A percentile compares a stretch with the other conserved stretches of the same genome.
Evolutionary conservation across 2,888 invertebrate species (phyloP).

Genomic region (Metalampra italica): DNA sequence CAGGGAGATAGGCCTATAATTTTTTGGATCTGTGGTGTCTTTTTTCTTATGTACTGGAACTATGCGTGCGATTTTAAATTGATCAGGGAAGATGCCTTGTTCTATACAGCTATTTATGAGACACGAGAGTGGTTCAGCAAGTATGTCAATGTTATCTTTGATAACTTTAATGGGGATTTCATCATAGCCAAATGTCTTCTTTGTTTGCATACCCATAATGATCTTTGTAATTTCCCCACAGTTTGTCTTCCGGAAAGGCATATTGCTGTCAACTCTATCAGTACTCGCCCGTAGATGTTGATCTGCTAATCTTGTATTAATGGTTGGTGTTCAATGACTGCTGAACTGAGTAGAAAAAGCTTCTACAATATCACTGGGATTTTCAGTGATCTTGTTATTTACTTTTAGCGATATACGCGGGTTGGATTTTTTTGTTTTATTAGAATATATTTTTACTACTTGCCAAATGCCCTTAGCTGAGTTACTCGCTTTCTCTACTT

Average conservation of each 20-base stretch:
- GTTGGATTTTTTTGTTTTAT: not conserved
- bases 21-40: not conserved
- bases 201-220: no score
- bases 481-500: not conserved
- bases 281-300: no score
- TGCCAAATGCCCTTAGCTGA: not conserved
- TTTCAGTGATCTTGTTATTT: not conserved
- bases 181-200: no score
- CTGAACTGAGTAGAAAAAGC: not conserved
- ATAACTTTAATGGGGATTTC: no score
- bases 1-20: not conserved
- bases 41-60: constrained; percentile 1
- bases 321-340: not conserved
- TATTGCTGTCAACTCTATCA: no score
- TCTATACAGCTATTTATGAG: not conserved
- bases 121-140: no score
- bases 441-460: not conserved
- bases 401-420: not conserved
- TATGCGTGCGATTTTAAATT: not conserved
- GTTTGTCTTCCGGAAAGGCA: no score
- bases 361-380: not conserved
- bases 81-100: not conserved
- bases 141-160: no score
- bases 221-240: no score
- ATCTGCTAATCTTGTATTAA: no score